Conservation (phyloP, 2,797 vertebrate species). For the Bradypodion ventrale region DNA sequence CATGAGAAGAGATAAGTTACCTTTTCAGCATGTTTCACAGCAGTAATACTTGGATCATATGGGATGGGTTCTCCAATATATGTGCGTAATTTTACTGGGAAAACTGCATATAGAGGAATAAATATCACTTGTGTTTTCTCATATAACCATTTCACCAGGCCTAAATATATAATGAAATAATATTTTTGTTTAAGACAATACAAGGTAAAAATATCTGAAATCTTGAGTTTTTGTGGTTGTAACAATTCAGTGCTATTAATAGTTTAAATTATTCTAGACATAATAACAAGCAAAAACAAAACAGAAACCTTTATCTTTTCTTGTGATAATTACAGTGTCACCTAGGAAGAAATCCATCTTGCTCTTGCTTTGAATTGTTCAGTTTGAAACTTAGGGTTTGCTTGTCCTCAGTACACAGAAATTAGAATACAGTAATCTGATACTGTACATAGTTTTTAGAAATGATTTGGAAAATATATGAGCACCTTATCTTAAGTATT, state of each 20-base stretch:
- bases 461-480: no score
- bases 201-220: neutral
- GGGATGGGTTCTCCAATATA: slow-evolving; percentile 94
- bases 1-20: slow-evolving; percentile 69
- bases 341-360: no score
- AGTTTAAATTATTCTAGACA: no score
- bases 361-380: no score
- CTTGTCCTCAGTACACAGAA: no score
- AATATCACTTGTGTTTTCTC: slow-evolving; percentile 85
- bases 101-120: slow-evolving; percentile 88
- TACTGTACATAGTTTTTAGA: no score
- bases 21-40: slow-evolving; percentile 88
- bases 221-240: neutral
- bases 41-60: slow-evolving; percentile 85
- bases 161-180: slow-evolving; percentile 65
- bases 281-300: no score
- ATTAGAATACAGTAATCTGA: no score
- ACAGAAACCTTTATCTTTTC: no score
- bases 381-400: no score
- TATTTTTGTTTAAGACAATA: neutral
- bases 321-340: no score
- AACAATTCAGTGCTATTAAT: neutral
- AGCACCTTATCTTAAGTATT: no score
- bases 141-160: slow-evolving; percentile 86
- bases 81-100: slow-evolving; percentile 94